Conservation (phyloP, 2,113 vertebrate species). For the Mungos mungo region DNA sequence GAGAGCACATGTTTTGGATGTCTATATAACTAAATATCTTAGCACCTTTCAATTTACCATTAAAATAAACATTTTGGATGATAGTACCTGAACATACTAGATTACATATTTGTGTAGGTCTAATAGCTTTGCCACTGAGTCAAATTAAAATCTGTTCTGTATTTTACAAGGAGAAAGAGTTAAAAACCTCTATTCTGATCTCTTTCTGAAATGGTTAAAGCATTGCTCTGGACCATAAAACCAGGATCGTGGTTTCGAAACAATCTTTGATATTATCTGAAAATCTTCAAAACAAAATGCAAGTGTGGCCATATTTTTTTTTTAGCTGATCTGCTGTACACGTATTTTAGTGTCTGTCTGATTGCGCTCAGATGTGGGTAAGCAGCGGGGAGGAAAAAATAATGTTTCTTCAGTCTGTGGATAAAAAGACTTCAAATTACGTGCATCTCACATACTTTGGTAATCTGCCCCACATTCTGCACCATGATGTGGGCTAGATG, state of each 20-base stretch:
- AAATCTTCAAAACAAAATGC: conserved; percentile 73
- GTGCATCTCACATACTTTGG: not conserved
- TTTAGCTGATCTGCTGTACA: conserved; percentile 74
- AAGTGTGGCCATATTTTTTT: conserved; percentile 80
- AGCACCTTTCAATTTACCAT: not conserved
- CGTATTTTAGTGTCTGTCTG: conserved; percentile 78
- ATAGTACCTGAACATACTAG: not conserved
- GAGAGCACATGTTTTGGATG: not conserved
- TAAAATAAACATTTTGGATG: not conserved
- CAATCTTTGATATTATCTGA: conserved; percentile 83
- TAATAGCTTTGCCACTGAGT: not conserved
- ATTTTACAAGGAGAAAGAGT: not conserved
- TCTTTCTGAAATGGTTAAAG: conserved; percentile 61
- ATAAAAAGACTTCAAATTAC: conserved; percentile 55
- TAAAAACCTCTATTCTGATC: not conserved
- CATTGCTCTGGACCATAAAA: conserved; percentile 65
- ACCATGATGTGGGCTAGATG: not conserved
- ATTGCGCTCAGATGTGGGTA: conserved; percentile 85
- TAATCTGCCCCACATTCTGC: conserved; percentile 43
- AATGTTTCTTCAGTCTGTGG: conserved; percentile 62
- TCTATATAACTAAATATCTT: not conserved
- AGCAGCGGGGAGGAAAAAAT: conserved; percentile 81
- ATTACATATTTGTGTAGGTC: not conserved
- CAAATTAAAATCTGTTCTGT: not conserved
- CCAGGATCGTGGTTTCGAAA: conserved; percentile 81